Evolutionary conservation across 2,888 invertebrate genomes (phyloP).

Genomic region (Cataglyphis cursor): DNA sequence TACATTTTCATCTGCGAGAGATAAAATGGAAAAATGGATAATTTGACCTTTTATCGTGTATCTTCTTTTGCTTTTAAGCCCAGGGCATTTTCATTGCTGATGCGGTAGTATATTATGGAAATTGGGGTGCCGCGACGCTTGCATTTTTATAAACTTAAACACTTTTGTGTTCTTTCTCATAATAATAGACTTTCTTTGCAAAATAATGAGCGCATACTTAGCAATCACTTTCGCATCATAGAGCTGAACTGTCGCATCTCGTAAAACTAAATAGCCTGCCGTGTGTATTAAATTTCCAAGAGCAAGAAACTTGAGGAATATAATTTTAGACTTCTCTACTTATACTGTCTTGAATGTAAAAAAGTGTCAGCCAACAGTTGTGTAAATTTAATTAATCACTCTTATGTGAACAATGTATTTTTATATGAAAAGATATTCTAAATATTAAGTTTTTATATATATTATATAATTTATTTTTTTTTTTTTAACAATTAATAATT

Average conservation of each 20-base stretch:
- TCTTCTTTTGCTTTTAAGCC: constrained; percentile 9
- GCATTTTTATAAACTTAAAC: constrained; percentile 55
- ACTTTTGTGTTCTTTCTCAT: constrained; percentile 58
- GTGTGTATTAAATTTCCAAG: constrained; percentile 43
- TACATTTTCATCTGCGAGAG: background rate
- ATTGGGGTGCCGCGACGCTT: constrained; percentile 41
- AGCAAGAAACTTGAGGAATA: constrained; percentile 41
- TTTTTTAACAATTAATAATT: background rate
- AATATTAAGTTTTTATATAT: background rate
- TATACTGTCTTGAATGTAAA: constrained; percentile 26
- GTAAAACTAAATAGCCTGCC: constrained; percentile 34
- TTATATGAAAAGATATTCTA: constrained; percentile 4
- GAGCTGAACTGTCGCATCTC: constrained; percentile 40
- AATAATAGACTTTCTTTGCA: constrained; percentile 65
- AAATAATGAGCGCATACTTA: constrained; percentile 63
- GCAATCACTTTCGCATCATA: constrained; percentile 54
- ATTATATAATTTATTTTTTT: background rate
- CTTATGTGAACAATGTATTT: background rate
- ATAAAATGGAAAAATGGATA: constrained; percentile 7
- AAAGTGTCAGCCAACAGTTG: background rate
- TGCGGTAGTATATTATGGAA: constrained; percentile 54
- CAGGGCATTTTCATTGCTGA: constrained; percentile 27
- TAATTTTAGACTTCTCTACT: constrained; percentile 38
- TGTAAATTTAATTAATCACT: constrained; percentile 10
- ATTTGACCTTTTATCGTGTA: background rate